Evolutionary conservation across 2,888 invertebrate genomes (phyloP).

Genomic region (Cerastoderma edule): DNA sequence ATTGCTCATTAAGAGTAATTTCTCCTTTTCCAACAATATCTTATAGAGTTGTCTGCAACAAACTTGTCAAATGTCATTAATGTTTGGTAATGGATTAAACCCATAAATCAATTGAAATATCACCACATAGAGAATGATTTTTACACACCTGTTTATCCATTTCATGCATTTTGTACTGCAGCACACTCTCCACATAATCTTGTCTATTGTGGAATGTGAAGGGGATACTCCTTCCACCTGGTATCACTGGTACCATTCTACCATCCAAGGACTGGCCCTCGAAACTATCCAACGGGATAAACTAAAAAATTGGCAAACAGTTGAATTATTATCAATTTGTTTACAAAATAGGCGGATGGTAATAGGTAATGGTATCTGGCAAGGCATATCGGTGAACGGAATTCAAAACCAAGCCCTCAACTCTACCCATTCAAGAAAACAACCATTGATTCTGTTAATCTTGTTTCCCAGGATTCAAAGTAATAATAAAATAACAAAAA

Average conservation of each 20-base stretch:
- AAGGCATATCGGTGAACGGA: neutral
- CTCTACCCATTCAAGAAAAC: too few species aligned
- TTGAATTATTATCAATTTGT: neutral
- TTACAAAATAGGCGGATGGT: neutral
- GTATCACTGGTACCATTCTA: slow-evolving; percentile 87
- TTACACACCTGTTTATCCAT: slow-evolving; percentile 86
- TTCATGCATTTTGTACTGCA: slow-evolving; percentile 87
- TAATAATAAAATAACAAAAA: too few species aligned
- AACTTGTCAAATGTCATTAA: neutral
- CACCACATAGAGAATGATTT: neutral
- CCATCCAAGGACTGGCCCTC: slow-evolving; percentile 87
- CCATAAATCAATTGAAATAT: neutral
- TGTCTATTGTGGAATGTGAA: neutral
- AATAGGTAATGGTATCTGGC: neutral
- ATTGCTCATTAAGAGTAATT: neutral
- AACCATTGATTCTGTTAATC: too few species aligned
- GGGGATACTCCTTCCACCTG: slow-evolving; percentile 81
- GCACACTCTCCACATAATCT: slow-evolving; percentile 82
- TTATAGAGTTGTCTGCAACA: neutral
- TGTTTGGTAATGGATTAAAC: neutral
- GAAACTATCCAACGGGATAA: slow-evolving; percentile 87
- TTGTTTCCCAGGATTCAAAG: too few species aligned
- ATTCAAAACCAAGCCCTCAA: neutral
- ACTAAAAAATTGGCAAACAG: slow-evolving; percentile 64
- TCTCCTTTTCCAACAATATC: neutral